Percentiles rank a stretch among this genome's conserved stretches.
These are phyloP conservation scores for Tragopan temminckii DNA, from an alignment of 2,797 vertebrate genomes.

Conservation along the genomic window DNA sequence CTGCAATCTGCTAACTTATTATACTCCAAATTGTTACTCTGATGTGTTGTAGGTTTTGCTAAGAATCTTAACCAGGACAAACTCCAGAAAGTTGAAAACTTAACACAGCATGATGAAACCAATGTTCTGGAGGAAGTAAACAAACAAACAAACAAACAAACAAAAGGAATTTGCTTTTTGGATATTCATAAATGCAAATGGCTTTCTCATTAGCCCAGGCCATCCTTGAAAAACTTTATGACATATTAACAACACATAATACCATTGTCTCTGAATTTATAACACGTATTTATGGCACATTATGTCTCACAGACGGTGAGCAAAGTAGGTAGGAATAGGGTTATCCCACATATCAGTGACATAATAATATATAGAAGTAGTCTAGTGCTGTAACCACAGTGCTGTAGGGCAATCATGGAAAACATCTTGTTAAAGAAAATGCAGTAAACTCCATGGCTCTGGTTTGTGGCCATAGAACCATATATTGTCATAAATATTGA, in stretches of 20 bases:
- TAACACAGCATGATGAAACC: background rate
- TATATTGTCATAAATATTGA: background rate
- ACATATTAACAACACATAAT: background rate
- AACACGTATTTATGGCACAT: no score
- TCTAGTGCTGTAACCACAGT: background rate
- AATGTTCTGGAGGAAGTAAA: rapidly evolving
- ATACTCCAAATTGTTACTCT: background rate
- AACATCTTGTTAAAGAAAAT: background rate
- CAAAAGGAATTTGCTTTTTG: background rate
- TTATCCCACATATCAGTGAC: background rate
- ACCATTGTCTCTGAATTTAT: background rate
- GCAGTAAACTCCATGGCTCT: background rate
- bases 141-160: background rate
- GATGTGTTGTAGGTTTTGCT: background rate
- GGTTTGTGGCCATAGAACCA: background rate
- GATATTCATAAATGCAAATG: background rate
- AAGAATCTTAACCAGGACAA: background rate
- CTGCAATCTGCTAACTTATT: background rate
- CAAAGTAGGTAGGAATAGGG: background rate
- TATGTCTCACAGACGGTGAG: background rate
- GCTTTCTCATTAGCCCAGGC: background rate
- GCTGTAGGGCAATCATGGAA: background rate
- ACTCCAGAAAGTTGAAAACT: background rate
- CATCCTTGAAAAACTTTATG: background rate
- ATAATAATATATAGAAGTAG: background rate